phyloP scores from a whole-genome alignment of 2,797 vertebrate genomes.

The Acrossocheilus fasciatus region DNA sequence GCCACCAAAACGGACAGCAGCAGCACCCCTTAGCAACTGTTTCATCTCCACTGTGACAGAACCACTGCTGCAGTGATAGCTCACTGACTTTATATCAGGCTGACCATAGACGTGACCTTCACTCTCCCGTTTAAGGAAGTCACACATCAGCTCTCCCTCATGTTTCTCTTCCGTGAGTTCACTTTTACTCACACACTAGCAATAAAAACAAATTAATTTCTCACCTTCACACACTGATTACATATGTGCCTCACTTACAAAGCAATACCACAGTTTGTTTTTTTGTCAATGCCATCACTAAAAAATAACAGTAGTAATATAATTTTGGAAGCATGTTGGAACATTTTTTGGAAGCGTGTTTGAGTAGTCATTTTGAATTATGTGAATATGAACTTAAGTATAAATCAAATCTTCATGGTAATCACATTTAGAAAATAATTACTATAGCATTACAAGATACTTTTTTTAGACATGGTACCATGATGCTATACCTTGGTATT shows the following conservation, averaged over 20 bases:
- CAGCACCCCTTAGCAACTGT: constrained; percentile 27
- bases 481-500: background rate
- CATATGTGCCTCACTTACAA: background rate
- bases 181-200: background rate
- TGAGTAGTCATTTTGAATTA: too few species aligned
- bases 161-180: background rate
- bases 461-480: too few species aligned
- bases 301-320: background rate
- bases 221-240: background rate
- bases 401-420: too few species aligned
- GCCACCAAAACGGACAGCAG: constrained; percentile 23
- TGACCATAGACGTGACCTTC: constrained; percentile 41
- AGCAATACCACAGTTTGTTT: background rate
- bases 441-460: too few species aligned
- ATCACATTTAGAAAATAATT: too few species aligned
- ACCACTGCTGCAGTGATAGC: constrained; percentile 42
- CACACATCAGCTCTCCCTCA: background rate
- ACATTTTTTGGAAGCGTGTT: too few species aligned
- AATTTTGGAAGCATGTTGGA: too few species aligned
- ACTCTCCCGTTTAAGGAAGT: constrained; percentile 15
- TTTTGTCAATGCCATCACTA: background rate
- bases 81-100: constrained; percentile 37
- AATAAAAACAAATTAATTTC: background rate
- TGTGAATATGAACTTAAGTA: too few species aligned
- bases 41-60: constrained; percentile 45